These are phyloP conservation scores for Cladopsammia gracilis DNA, from an alignment of 64 coral and sea anemone species.

Conservation along the genomic window DNA sequence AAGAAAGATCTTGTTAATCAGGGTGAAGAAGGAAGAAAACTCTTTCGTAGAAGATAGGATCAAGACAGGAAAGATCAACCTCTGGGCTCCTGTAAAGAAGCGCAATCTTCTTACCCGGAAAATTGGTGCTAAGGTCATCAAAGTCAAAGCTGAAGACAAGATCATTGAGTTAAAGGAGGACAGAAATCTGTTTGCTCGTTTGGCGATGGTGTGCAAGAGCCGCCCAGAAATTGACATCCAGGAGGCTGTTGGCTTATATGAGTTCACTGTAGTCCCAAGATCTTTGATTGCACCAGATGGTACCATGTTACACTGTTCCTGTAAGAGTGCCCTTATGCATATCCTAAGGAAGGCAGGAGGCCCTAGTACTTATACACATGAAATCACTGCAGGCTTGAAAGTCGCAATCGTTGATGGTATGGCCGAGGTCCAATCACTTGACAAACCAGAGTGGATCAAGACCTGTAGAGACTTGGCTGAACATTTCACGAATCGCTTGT, in stretches of 20 bases:
- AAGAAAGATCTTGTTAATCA: too few species aligned
- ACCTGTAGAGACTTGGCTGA: constrained; percentile 71
- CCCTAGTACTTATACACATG: constrained; percentile 52
- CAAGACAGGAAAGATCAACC: constrained; percentile 27
- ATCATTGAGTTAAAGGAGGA: constrained; percentile 50
- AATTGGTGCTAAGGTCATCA: constrained; percentile 38
- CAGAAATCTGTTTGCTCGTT: constrained; percentile 25
- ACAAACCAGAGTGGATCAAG: constrained; percentile 75
- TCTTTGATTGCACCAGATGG: constrained; percentile 74
- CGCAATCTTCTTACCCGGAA: constrained; percentile 45
- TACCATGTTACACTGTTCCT: constrained; percentile 70
- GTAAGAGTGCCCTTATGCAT: constrained; percentile 63
- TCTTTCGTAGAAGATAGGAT: background rate
- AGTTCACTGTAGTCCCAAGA: constrained; percentile 75
- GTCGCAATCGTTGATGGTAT: constrained; percentile 65
- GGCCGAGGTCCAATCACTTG: constrained; percentile 67
- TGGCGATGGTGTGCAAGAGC: constrained; percentile 35
- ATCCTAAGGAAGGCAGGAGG: constrained; percentile 63
- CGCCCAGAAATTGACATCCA: constrained; percentile 35
- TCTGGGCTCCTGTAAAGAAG: constrained; percentile 39
- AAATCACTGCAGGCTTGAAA: constrained; percentile 51
- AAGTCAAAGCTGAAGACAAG: constrained; percentile 41
- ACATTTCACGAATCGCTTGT: constrained; percentile 59
- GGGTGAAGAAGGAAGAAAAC: too few species aligned
- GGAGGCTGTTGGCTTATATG: constrained; percentile 61